Evolutionary conservation across 1,140 invertebrate species (phyloP).

Genomic region (Hirudo medicinalis): DNA sequence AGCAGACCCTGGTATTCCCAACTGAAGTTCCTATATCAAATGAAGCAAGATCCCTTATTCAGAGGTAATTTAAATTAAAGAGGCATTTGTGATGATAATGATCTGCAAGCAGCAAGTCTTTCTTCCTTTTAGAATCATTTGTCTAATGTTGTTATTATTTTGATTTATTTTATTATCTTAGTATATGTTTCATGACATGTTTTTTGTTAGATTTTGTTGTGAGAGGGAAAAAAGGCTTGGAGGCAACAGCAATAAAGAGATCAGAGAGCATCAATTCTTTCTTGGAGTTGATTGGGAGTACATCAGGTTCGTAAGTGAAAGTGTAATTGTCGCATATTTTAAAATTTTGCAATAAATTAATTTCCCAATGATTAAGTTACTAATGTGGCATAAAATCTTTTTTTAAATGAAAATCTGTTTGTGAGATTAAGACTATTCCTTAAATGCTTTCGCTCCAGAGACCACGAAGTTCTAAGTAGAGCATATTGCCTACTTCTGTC

Average conservation of each 20-base stretch:
- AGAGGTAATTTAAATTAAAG: conserved; percentile 30
- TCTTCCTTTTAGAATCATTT: neutral
- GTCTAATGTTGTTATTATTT: neutral
- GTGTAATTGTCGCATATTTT: neutral
- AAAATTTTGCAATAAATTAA: neutral
- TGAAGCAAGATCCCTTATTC: conserved; percentile 48
- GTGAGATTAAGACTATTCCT: no score
- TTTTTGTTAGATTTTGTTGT: conserved; percentile 62
- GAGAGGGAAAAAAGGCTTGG: conserved; percentile 71
- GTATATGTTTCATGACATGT: neutral
- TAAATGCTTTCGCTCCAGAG: no score
- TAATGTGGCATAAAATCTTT: neutral
- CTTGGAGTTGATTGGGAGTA: conserved; percentile 80
- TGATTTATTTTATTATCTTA: neutral
- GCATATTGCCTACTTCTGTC: no score
- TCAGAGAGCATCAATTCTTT: conserved; percentile 73
- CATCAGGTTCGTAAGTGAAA: conserved; percentile 49
- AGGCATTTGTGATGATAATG: neutral
- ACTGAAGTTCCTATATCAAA: conserved; percentile 97
- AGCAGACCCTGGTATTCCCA: conserved; percentile 90
- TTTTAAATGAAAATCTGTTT: no score
- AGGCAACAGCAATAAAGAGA: conserved; percentile 53
- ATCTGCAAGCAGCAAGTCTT: neutral
- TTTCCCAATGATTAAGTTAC: neutral
- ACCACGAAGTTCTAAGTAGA: no score